Conservation (phyloP, 2,888 invertebrate species). For the Hemicrepidius hirtus region DNA sequence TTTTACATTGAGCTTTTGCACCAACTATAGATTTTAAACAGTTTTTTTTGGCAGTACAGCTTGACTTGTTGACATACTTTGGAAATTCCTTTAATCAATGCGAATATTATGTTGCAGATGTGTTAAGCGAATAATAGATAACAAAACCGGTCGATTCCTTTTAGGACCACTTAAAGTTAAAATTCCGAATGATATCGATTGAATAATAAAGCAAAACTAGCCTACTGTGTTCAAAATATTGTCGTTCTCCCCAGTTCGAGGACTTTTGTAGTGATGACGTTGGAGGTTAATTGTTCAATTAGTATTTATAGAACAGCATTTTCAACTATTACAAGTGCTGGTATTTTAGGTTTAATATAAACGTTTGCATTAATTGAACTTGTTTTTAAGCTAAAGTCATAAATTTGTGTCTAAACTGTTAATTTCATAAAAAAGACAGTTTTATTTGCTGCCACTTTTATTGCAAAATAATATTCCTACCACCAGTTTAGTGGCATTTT, state of each 20-base stretch:
- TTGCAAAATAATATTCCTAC: background rate
- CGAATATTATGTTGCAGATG: constrained; percentile 12
- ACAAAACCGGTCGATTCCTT: constrained; percentile 17
- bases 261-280: constrained; percentile 12
- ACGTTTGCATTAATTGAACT: constrained; percentile 12
- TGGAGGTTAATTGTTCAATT: constrained; percentile 39
- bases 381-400: background rate
- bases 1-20: background rate
- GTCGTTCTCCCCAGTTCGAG: background rate
- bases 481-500: background rate
- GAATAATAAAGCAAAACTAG: constrained; percentile 6
- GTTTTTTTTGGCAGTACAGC: background rate
- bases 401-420: constrained; percentile 7
- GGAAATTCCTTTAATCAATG: constrained; percentile 2
- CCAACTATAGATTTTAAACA: background rate
- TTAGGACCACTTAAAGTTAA: constrained; percentile 11
- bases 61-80: constrained; percentile 3
- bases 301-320: constrained; percentile 37
- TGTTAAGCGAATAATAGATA: constrained; percentile 3
- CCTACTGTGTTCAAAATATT: constrained; percentile 20
- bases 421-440: background rate
- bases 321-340: constrained; percentile 19
- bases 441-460: constrained; percentile 3
- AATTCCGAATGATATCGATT: constrained; percentile 7
- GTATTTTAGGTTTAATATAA: constrained; percentile 18